Conservation (phyloP, 37 sponge, comb jelly and placozoan genomes). For the Eunapius fragilis region DNA sequence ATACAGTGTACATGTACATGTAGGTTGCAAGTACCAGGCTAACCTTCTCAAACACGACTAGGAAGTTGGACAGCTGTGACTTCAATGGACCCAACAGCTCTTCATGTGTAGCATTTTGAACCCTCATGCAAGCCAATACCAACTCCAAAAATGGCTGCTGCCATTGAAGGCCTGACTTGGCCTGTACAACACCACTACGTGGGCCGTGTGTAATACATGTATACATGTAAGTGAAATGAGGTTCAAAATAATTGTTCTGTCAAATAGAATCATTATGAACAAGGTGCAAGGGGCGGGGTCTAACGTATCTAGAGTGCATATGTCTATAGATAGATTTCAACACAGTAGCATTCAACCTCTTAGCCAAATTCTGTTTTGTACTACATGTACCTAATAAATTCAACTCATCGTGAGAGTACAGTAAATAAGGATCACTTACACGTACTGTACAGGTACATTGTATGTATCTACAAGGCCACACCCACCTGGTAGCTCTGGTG, state of each 20-base stretch:
- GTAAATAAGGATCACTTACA: too few relatives aligned
- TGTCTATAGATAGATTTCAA: too few relatives aligned
- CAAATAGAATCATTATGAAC: too few relatives aligned
- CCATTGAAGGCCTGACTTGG: constrained; percentile 85
- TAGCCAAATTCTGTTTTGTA: too few relatives aligned
- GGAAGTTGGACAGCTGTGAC: constrained; percentile 76
- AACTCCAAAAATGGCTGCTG: constrained; percentile 93
- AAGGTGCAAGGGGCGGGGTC: too few relatives aligned
- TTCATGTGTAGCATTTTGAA: constrained; percentile 68
- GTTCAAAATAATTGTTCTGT: not conserved
- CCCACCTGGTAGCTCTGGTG: constrained; percentile 77
- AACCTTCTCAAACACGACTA: constrained; percentile 80
- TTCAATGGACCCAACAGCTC: constrained; percentile 79
- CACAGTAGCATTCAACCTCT: too few relatives aligned
- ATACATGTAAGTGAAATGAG: not conserved
- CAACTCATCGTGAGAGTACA: too few relatives aligned
- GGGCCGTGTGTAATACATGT: not conserved
- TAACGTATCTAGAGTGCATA: too few relatives aligned
- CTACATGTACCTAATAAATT: too few relatives aligned
- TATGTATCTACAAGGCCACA: not conserved
- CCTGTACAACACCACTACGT: constrained; percentile 46
- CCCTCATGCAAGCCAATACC: constrained; percentile 85
- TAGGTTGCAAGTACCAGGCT: not conserved
- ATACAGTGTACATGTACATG: not conserved
- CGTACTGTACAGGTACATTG: too few relatives aligned